phyloP scores from a whole-genome alignment of 64 coral and sea anemone genomes.

The Astreopora myriophthalma region DNA sequence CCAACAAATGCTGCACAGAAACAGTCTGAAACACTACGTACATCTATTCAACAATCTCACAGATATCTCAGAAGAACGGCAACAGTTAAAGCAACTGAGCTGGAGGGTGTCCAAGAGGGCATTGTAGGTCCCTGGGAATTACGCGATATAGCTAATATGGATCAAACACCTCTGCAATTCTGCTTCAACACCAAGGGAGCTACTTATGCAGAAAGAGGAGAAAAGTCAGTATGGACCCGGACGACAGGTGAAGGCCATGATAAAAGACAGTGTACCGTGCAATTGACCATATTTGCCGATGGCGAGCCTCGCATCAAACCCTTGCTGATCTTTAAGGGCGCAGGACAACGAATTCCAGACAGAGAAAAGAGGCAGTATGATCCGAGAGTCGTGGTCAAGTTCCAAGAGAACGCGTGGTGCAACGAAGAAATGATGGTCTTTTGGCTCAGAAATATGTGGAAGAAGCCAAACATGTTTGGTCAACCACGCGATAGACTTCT shows the following conservation, averaged over 20 bases:
- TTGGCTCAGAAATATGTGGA: slow-evolving; percentile 26
- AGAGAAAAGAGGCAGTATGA: slow-evolving; percentile 16
- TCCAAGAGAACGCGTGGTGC: background rate
- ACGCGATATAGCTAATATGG: slow-evolving; percentile 1
- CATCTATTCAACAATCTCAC: slow-evolving; percentile 18
- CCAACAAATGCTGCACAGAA: slow-evolving; percentile 22
- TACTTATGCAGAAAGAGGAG: slow-evolving; percentile 10
- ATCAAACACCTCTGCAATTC: slow-evolving; percentile 9
- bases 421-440: slow-evolving; percentile 21
- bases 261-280: background rate
- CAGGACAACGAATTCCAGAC: background rate
- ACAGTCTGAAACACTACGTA: slow-evolving; percentile 18
- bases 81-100: slow-evolving; percentile 29
- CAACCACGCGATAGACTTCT: background rate
- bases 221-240: slow-evolving; percentile 30
- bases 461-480: slow-evolving; percentile 29
- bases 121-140: slow-evolving; percentile 26
- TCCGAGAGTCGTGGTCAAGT: slow-evolving; percentile 8
- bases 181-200: slow-evolving; percentile 27
- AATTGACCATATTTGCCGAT: slow-evolving; percentile 15
- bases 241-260: slow-evolving; percentile 27
- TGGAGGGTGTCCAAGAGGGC: slow-evolving; percentile 23
- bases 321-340: slow-evolving; percentile 10
- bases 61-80: slow-evolving; percentile 12
- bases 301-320: slow-evolving; percentile 4